Percentiles rank a stretch among this genome's conserved stretches.
These are phyloP conservation scores for Sesia bembeciformis DNA, from an alignment of 2,888 invertebrate genomes.

Conservation along the genomic window DNA sequence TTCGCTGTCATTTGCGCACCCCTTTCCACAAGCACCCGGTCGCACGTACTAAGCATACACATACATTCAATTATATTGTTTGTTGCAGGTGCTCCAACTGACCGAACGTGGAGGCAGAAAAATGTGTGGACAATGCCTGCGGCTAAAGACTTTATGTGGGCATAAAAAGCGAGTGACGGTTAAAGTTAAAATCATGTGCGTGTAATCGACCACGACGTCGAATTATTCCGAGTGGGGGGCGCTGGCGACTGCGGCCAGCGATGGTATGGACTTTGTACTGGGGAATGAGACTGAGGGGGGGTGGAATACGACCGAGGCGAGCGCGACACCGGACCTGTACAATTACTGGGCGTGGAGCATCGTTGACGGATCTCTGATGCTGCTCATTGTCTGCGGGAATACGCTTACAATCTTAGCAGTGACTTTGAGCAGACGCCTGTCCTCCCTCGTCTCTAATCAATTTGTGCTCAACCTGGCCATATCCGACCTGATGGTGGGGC, in stretches of 20 bases:
- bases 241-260: conserved; percentile 66
- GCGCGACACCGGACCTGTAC: conserved; percentile 39
- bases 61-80: conserved; percentile 2
- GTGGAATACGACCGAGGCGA: conserved; percentile 7
- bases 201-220: conserved; percentile 62
- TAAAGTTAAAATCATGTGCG: conserved; percentile 48
- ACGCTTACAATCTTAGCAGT: conserved; percentile 84
- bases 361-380: conserved; percentile 77
- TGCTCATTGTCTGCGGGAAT: conserved; percentile 82
- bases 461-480: conserved; percentile 86
- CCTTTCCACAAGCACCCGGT: background rate
- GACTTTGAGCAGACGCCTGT: conserved; percentile 78
- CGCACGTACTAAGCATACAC: background rate
- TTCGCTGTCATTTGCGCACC: conserved; percentile 2
- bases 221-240: conserved; percentile 53
- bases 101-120: conserved; percentile 18
- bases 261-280: conserved; percentile 67
- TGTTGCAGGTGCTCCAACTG: conserved; percentile 31
- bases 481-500: conserved; percentile 85
- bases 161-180: conserved; percentile 35
- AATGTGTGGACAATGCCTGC: conserved; percentile 34
- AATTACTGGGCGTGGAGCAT: conserved; percentile 78
- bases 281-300: conserved; percentile 48
- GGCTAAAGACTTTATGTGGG: conserved; percentile 23
- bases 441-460: conserved; percentile 82